Base-by-base conservation (phyloP, 2,888 invertebrate genomes). In the Drosophila paracracens region DNA sequence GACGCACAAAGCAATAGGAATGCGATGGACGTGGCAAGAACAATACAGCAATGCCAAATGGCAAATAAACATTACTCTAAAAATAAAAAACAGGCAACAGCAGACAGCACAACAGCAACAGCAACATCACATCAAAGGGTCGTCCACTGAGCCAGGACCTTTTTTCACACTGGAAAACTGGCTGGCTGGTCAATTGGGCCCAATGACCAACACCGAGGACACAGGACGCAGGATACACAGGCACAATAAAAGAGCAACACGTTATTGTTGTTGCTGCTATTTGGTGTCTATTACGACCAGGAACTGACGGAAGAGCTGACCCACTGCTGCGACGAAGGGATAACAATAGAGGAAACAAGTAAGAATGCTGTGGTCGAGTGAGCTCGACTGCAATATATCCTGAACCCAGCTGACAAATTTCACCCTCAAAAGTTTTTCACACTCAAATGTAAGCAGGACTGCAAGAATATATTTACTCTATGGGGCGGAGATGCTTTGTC, bases 201-300 rank as follows among this genome's bases (percentile, higher is more conserved):
- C 57, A 59, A 36, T 43, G 58, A 16, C 50, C 25, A 50, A 18
- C 50, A 46, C 5, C 25, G 27, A 50, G 65, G 36, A 61, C 40
- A 29, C 29, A 61, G 31, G 16, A 27, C 13, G 27, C 43, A 21
- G 35, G 43, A 51, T 48, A 62, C 38, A 29, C 35, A 31, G 63
- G 53, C 81, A 27, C 83, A 83, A 80, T 87, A 81, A 83, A 87
- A 83, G 89, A 82, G 88, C 89, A 83, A 87, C 87, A 87, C 78
- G 82, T 81, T 84, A 87, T 87, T 83, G 88, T 77, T 76, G 68
- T 52, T 79, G 67, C 62, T 72, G 51, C 51, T 52, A 46, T 40
- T 53, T 64, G 48, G 36, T 58, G 58, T 69, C 63, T 76, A 69
- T 64, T 66, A 73, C 18, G 54, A 51, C 48, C 71, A 54, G 18